Percentiles rank a stretch among this genome's conserved stretches.
Evolutionary conservation across 2,888 invertebrate species (phyloP).

Genomic region (Stomorhina lunata): DNA sequence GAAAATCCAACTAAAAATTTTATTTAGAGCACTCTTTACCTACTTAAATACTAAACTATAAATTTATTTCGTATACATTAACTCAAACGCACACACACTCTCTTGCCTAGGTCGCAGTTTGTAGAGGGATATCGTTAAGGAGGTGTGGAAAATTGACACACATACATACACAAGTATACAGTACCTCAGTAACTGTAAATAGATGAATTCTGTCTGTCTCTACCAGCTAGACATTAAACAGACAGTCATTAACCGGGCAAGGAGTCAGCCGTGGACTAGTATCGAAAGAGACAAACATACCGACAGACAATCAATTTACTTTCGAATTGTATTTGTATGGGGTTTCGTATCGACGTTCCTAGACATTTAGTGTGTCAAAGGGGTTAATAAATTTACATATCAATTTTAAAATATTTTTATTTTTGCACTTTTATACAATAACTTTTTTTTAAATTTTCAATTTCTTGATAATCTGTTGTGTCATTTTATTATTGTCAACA

Average conservation of each 20-base stretch:
- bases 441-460: background rate
- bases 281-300: background rate
- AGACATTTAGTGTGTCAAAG: conserved; percentile 43
- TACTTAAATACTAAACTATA: conserved; percentile 32
- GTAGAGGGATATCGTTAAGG: background rate
- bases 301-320: conserved; percentile 34
- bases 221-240: conserved; percentile 17
- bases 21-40: too few relatives aligned
- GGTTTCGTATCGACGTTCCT: conserved; percentile 6
- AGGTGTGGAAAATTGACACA: background rate
- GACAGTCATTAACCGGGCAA: conserved; percentile 19
- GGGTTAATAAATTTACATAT: conserved; percentile 54
- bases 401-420: conserved; percentile 25
- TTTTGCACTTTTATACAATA: background rate
- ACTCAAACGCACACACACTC: too few relatives aligned
- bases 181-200: background rate
- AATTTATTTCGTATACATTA: conserved; percentile 19
- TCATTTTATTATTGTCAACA: conserved; percentile 30
- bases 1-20: too few relatives aligned
- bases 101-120: background rate
- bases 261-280: background rate
- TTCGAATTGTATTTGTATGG: conserved; percentile 30
- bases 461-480: conserved; percentile 17
- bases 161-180: background rate
- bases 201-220: background rate